A percentile compares a stretch with the other conserved stretches of the same genome.
Conservation (phyloP, 2,113 vertebrate genomes). For the Aspidoscelis tigris region DNA sequence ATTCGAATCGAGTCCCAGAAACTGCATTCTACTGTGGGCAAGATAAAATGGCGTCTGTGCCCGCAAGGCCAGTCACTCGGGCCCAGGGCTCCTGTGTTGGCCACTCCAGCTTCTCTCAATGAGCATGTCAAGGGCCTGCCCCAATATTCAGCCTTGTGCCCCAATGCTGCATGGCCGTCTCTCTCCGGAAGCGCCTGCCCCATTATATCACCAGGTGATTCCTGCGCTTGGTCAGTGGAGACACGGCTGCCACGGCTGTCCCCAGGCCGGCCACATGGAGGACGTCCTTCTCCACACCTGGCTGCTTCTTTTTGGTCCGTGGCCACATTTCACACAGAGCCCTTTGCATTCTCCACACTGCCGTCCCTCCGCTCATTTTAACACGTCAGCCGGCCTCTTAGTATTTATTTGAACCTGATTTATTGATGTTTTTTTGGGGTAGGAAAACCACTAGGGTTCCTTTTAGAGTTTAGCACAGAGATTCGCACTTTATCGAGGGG, state of each 20-base stretch:
- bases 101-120: neutral
- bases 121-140: too few species aligned
- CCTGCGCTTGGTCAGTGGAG: too few species aligned
- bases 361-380: neutral
- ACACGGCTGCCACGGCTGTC: neutral
- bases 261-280: neutral
- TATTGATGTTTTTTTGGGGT: neutral
- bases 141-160: neutral
- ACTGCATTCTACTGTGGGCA: too few species aligned
- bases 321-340: neutral
- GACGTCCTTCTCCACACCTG: neutral
- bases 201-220: too few species aligned
- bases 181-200: too few species aligned
- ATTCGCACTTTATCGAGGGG: neutral
- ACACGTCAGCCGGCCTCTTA: neutral
- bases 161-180: too few species aligned
- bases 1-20: too few species aligned
- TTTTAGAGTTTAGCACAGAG: neutral
- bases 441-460: neutral
- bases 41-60: neutral
- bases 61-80: neutral
- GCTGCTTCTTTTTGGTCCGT: neutral
- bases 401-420: slow-evolving; percentile 27
- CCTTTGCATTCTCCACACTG: neutral
- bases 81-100: neutral